Base-by-base conservation (phyloP, 2,888 invertebrate genomes). In the Euphydryas editha region DNA sequence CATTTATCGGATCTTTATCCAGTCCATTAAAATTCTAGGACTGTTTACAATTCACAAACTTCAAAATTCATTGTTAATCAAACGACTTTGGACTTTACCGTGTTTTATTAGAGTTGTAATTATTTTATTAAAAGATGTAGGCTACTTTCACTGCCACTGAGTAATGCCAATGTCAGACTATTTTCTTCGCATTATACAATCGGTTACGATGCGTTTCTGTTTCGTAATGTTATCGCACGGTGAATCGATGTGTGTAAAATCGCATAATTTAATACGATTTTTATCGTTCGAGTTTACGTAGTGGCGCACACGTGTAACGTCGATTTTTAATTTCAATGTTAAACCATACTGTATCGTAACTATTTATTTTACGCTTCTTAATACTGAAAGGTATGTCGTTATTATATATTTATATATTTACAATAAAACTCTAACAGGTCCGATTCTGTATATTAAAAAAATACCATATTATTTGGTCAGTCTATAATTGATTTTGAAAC, bases 91-190 rank as follows among this genome's bases (percentile, higher is more conserved):
- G 18, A 72, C 39, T 73, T 42, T 42, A 72, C 71, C 65, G 65
- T 67, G 65, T 24, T 0, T 0, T 8, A 10, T 74, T 59, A 79
- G 63, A 69, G 73, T 75, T 59, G 20, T 46, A 15, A 77, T 76
- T 72, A 13, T 21, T 44, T 18, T 59, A 70, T 42, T 4, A 36
- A 24, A 7, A 71, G 72, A 59, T 72, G 66, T 74, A 78, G 75
- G 76, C 74, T 82, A 89, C 89, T 90, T 90, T 90, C 90, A 87
- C 90, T 85, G 79, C 80, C 37, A 65, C 64, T 46, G 55, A 65
- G 84, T 86, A 88, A 83, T 89, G 84, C 85, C 90, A 91, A 90
- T 91, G 90, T 90, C 90, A 91, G 85, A 58, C 82, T 83, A 86
- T 90, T 88, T 88, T 88, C 87, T 87, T 82, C 78, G 76, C 70